Conservation (phyloP, 2,888 invertebrate species). For the Pantelozetes paolii region DNA sequence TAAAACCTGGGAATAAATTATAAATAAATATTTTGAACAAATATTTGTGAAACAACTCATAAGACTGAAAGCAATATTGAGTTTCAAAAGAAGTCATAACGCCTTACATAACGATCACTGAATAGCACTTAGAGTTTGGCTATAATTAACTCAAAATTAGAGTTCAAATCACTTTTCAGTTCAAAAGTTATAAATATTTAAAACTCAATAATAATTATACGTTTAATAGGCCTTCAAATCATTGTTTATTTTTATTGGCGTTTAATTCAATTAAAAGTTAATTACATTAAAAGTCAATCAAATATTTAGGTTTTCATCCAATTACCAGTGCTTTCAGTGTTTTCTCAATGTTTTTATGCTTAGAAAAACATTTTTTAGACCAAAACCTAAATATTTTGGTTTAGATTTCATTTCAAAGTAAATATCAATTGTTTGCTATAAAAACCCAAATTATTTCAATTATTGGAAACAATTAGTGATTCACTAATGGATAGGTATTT, state of each 20-base stretch:
- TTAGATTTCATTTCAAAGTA: too few species aligned
- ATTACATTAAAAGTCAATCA: too few species aligned
- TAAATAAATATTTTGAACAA: slow-evolving; percentile 36
- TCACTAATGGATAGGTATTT: too few species aligned
- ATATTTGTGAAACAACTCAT: not conserved
- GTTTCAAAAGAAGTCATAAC: not conserved
- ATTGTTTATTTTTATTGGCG: slow-evolving; percentile 10
- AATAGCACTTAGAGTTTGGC: not conserved
- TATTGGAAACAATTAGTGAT: too few species aligned
- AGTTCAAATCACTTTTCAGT: not conserved
- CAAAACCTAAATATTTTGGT: not conserved
- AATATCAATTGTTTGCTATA: too few species aligned
- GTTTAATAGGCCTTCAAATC: not conserved
- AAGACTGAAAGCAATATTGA: not conserved
- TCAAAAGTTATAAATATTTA: not conserved
- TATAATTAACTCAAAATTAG: slow-evolving; percentile 5
- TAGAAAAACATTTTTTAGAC: not conserved
- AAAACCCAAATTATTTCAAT: too few species aligned
- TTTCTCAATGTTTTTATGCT: not conserved
- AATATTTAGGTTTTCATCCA: too few species aligned
- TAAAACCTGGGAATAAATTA: slow-evolving; percentile 62
- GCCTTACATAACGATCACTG: slow-evolving; percentile 6
- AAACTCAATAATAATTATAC: not conserved
- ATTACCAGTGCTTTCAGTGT: too few species aligned
- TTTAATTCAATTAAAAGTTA: too few species aligned